Conservation (phyloP, 2,888 invertebrate species). For the Teleiodes luculella region DNA sequence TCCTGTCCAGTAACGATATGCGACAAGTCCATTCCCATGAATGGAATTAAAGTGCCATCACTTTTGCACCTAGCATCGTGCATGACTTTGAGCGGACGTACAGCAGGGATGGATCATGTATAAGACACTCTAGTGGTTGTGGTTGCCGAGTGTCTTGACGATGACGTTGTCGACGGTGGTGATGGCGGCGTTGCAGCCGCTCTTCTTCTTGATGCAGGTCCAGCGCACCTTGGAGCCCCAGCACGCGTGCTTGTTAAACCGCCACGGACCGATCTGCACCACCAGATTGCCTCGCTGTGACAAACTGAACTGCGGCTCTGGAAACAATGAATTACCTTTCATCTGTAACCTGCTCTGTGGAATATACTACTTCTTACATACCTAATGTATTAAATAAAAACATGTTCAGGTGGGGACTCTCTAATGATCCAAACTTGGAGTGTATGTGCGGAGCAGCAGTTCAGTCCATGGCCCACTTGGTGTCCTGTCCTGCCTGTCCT, state of each 20-base stretch:
- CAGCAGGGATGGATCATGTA: no score
- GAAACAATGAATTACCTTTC: slow-evolving; percentile 24
- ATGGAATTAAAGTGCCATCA: no score
- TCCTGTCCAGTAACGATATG: no score
- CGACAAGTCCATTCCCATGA: no score
- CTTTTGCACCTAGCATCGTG: no score
- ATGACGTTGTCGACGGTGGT: slow-evolving; percentile 68
- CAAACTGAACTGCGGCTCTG: slow-evolving; percentile 66
- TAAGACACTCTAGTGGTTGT: slow-evolving; percentile 51
- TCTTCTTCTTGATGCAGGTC: slow-evolving; percentile 72
- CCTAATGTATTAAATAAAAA: no score
- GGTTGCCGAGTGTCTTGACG: slow-evolving; percentile 65
- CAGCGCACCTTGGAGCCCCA: slow-evolving; percentile 71
- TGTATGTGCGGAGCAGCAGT: no score
- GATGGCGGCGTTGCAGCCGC: slow-evolving; percentile 63
- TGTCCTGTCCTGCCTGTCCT: no score
- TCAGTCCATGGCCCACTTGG: no score
- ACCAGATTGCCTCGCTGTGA: slow-evolving; percentile 69
- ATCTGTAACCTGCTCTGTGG: background rate
- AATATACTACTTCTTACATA: background rate
- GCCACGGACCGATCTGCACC: slow-evolving; percentile 68
- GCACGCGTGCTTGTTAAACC: slow-evolving; percentile 68
- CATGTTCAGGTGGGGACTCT: no score
- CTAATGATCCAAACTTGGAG: no score
- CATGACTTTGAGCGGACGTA: no score